A percentile compares a stretch with the other conserved stretches of the same genome.
phyloP scores from a whole-genome alignment of 2,888 invertebrate genomes.

The Nephrotoma flavescens region DNA sequence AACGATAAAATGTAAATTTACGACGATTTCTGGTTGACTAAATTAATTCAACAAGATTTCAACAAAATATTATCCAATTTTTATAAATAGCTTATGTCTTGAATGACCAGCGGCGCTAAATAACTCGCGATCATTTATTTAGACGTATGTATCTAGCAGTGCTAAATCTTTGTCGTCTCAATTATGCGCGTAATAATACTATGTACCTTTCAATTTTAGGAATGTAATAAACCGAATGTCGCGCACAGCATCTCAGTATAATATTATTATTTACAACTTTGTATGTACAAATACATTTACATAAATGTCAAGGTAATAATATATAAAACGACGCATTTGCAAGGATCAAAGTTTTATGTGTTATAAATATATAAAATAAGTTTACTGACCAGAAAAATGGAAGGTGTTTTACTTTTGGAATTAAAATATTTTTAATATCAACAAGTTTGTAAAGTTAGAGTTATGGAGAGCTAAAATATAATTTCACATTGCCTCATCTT shows the following conservation, averaged over 20 bases:
- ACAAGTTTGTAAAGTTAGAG: not conserved
- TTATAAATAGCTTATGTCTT: not conserved
- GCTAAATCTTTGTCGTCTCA: too few relatives aligned
- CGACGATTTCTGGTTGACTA: not conserved
- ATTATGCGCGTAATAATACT: too few relatives aligned
- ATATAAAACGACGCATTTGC: not conserved
- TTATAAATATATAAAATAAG: not conserved
- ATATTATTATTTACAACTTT: not conserved
- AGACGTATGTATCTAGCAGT: not conserved
- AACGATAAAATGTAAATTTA: not conserved
- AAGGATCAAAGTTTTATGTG: not conserved
- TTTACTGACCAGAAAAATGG: not conserved
- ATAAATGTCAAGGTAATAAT: not conserved
- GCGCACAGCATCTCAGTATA: not conserved
- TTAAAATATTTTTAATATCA: not conserved
- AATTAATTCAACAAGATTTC: not conserved
- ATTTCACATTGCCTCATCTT: not conserved
- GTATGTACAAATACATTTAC: not conserved
- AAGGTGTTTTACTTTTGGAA: not conserved
- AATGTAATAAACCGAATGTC: not conserved
- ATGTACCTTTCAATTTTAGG: too few relatives aligned
- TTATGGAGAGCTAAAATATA: not conserved
- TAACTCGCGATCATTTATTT: not conserved
- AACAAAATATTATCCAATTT: not conserved
- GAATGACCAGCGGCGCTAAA: not conserved